A percentile compares a stretch with the other conserved stretches of the same genome.
Evolutionary conservation across 2,113 vertebrate species (phyloP).

Genomic region (Syngnathoides biaculeatus): DNA sequence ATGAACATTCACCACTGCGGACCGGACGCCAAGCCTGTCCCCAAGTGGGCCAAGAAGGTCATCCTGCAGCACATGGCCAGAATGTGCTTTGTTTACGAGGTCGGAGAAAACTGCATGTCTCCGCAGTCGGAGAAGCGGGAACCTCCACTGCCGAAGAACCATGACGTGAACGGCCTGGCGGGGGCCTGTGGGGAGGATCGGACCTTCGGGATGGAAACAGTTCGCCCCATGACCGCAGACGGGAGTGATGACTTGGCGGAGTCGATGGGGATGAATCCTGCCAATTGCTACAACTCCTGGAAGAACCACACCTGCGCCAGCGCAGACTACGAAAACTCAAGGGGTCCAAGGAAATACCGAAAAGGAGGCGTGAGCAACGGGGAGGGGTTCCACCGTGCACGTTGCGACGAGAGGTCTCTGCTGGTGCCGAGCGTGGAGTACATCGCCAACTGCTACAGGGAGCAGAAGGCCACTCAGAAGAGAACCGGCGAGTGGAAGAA

Average conservation of each 20-base stretch:
- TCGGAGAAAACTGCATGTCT: conserved; percentile 77
- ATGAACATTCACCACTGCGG: conserved; percentile 90
- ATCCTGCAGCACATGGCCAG: conserved; percentile 82
- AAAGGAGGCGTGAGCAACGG: conserved; percentile 57
- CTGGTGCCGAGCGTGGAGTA: conserved; percentile 76
- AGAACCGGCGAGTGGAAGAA: conserved; percentile 83
- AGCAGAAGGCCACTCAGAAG: conserved; percentile 77
- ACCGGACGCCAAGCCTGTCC: conserved; percentile 80
- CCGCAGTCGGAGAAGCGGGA: conserved; percentile 51
- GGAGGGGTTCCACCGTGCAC: conserved; percentile 19
- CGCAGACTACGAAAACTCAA: conserved; percentile 48
- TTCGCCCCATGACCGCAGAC: not conserved
- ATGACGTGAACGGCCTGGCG: conserved; percentile 53
- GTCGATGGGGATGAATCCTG: conserved; percentile 29
- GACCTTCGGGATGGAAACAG: conserved; percentile 14
- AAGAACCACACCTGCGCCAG: conserved; percentile 44
- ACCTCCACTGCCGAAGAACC: conserved; percentile 26
- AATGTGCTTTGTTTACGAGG: conserved; percentile 80
- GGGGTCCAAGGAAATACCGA: conserved; percentile 29
- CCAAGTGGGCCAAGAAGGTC: conserved; percentile 79
- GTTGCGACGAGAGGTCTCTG: conserved; percentile 68
- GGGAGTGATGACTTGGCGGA: conserved; percentile 52
- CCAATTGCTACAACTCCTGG: conserved; percentile 32
- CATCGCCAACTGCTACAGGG: conserved; percentile 79
- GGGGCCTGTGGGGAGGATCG: conserved; percentile 40